Percentiles rank a stretch among this genome's conserved stretches.
Evolutionary conservation across 2,797 vertebrate species (phyloP).

Genomic region (Cacajao melanocephalus): DNA sequence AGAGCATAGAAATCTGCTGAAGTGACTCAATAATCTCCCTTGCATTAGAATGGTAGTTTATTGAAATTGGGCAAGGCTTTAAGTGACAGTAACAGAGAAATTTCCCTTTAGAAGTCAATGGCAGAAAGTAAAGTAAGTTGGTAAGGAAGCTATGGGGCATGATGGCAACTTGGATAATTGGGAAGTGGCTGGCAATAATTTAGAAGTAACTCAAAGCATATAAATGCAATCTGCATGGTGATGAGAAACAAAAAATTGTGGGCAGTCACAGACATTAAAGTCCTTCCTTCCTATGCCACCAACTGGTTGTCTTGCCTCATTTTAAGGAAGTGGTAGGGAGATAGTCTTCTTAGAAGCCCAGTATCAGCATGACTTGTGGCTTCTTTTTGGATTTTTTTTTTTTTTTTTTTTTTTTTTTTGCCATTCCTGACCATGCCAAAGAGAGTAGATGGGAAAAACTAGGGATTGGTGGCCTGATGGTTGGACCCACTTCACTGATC

Average conservation of each 20-base stretch:
- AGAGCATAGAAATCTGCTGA: slow-evolving; percentile 24
- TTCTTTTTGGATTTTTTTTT: slow-evolving; percentile 34
- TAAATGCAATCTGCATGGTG: neutral
- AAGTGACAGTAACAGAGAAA: slow-evolving; percentile 21
- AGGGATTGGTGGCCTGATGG: neutral
- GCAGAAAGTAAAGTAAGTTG: neutral
- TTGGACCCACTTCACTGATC: neutral
- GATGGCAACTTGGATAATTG: neutral
- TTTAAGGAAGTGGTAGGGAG: neutral
- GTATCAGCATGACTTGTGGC: neutral
- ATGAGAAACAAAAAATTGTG: neutral
- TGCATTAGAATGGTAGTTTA: slow-evolving; percentile 11
- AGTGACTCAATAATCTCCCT: slow-evolving; percentile 44
- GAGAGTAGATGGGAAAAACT: neutral
- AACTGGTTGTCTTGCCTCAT: neutral
- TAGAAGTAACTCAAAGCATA: slow-evolving; percentile 25
- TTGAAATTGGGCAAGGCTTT: neutral
- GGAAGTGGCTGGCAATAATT: neutral
- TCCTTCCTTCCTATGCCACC: neutral
- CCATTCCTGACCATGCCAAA: neutral
- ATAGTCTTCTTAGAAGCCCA: slow-evolving; percentile 11
- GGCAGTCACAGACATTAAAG: neutral
- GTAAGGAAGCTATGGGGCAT: neutral
- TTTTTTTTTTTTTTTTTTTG: slow-evolving; percentile 25
- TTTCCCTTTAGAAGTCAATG: slow-evolving; percentile 17